phyloP scores from a whole-genome alignment of 2,797 vertebrate species.

The Anabacerthia variegaticeps region DNA sequence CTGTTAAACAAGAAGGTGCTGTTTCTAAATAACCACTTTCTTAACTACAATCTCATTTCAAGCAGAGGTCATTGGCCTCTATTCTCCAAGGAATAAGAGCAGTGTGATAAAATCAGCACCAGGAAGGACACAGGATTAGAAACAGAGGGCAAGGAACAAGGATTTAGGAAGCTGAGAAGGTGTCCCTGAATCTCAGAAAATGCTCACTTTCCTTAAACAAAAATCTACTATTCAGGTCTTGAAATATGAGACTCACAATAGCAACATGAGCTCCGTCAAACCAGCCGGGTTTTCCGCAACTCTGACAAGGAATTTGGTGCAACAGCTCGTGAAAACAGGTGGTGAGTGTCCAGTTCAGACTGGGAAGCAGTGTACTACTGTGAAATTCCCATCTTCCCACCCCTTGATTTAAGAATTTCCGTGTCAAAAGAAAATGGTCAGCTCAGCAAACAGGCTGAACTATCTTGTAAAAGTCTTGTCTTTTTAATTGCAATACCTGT shows the following conservation, averaged over 20 bases:
- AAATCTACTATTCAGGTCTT: slow-evolving; percentile 12
- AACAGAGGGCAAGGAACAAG: neutral
- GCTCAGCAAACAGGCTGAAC: neutral
- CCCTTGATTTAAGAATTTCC: slow-evolving; percentile 35
- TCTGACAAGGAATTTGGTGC: slow-evolving; percentile 31
- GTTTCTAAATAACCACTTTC: neutral
- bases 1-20: neutral
- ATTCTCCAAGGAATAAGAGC: neutral
- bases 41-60: neutral
- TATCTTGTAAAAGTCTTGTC: neutral
- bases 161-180: slow-evolving; percentile 22
- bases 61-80: neutral
- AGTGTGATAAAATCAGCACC: slow-evolving; percentile 30
- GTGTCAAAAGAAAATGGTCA: neutral
- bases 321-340: slow-evolving; percentile 61
- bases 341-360: slow-evolving; percentile 55
- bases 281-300: slow-evolving; percentile 29
- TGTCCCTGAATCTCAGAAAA: slow-evolving; percentile 33
- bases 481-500: slow-evolving; percentile 5
- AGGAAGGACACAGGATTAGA: slow-evolving; percentile 31
- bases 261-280: slow-evolving; percentile 22
- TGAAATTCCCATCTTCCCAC: slow-evolving; percentile 53
- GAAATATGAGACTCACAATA: slow-evolving; percentile 39
- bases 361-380: slow-evolving; percentile 34
- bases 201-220: slow-evolving; percentile 7